Percentiles rank a stretch among this genome's conserved stretches.
These are phyloP conservation scores for Melanotaenia maccullochi DNA, from an alignment of 2,797 vertebrate genomes.

Conservation along the genomic window DNA sequence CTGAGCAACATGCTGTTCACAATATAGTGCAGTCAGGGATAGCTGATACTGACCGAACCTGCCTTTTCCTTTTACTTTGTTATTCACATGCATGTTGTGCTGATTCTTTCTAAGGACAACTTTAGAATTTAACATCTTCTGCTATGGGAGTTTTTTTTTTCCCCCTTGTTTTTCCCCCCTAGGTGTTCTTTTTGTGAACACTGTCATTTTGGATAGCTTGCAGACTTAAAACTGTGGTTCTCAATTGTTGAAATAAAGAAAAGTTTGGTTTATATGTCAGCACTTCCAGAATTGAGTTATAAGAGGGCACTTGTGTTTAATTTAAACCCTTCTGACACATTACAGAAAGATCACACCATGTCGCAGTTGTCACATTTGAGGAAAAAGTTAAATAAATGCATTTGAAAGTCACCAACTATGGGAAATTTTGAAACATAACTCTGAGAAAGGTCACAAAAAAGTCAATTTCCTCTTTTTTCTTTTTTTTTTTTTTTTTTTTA, in stretches of 20 bases:
- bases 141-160: not conserved
- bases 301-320: not conserved
- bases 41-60: slow-evolving; percentile 1
- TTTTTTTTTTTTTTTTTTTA: not conserved
- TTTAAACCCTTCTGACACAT: slow-evolving; percentile 4
- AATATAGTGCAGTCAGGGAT: not conserved
- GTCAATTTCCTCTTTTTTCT: not conserved
- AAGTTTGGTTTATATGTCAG: slow-evolving; percentile 1
- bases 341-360: slow-evolving; percentile 15
- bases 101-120: not conserved
- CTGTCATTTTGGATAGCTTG: not conserved
- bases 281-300: not conserved
- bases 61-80: not conserved
- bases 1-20: slow-evolving; percentile 12
- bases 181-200: not conserved
- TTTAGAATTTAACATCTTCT: not conserved
- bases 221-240: not conserved
- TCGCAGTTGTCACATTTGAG: slow-evolving; percentile 29
- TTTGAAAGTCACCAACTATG: slow-evolving; percentile 11
- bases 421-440: slow-evolving; percentile 14
- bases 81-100: not conserved
- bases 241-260: not conserved
- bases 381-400: not conserved
- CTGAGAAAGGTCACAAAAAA: slow-evolving; percentile 19
- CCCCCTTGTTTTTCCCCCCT: not conserved